Percentiles rank a stretch among this genome's conserved stretches.
Conservation (phyloP, 2,797 vertebrate species). For the Discoglossus pictus region DNA sequence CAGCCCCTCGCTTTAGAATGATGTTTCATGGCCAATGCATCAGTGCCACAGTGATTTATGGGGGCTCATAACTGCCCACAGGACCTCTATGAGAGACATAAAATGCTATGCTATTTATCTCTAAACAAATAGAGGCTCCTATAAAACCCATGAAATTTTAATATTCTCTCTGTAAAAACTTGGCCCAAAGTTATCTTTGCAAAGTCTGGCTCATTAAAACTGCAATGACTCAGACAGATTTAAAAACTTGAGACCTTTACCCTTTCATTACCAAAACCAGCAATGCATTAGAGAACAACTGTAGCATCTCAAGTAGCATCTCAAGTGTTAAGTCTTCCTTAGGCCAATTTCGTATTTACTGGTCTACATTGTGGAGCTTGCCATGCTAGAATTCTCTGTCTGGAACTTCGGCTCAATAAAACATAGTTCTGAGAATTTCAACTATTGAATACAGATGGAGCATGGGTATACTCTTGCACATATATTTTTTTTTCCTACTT, state of each 20-base stretch:
- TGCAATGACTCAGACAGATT: constrained; percentile 3
- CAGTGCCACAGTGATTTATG: constrained; percentile 50
- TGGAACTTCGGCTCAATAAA: too few relatives aligned
- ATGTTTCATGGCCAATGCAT: constrained; percentile 41
- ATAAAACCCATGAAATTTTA: constrained; percentile 41
- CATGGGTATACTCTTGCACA: too few relatives aligned
- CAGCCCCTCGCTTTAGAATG: constrained; percentile 1
- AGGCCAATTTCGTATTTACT: too few relatives aligned
- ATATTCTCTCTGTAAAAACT: constrained; percentile 38
- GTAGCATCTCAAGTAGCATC: too few relatives aligned
- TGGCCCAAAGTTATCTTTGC: constrained; percentile 21
- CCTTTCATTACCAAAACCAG: not conserved
- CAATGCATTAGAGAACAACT: too few relatives aligned
- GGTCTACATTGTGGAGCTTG: too few relatives aligned
- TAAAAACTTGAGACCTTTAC: not conserved
- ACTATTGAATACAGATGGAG: too few relatives aligned
- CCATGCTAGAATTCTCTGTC: too few relatives aligned
- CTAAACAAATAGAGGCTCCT: constrained; percentile 43
- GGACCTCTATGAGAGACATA: constrained; percentile 40
- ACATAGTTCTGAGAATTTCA: too few relatives aligned
- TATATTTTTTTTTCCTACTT: too few relatives aligned
- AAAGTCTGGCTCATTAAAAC: constrained; percentile 23
- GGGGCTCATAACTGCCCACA: constrained; percentile 44
- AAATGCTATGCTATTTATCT: constrained; percentile 46
- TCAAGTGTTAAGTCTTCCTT: too few relatives aligned